Evolutionary conservation across 2,113 vertebrate species (phyloP), one percentile per base, ranked within the genome.

Genomic region (Carollia perspicillata): DNA sequence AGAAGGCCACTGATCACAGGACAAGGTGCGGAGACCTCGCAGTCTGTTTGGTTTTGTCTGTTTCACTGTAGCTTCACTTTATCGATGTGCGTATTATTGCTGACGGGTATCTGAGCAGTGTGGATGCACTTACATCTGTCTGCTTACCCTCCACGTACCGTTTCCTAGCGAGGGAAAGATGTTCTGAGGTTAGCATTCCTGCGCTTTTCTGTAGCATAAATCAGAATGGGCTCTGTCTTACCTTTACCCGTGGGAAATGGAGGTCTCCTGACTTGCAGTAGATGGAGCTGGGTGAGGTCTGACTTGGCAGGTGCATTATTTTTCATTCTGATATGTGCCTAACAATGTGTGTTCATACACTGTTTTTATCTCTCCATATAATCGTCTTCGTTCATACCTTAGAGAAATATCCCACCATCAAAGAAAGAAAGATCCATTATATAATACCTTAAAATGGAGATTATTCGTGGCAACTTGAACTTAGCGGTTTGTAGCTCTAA

Each of bases 11-110:
- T 55, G 96, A 97, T 77, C 23, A 93, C 11, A 65, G 87, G 33
- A 96, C 77, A 85, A 99, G 97, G 98, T 99, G 98, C 97, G 95
- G 37, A 84, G 37, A 85, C 3, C 93, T 84, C 17, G 5, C 18
- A 4, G 30, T 78, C 37, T 79, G 0, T 60, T 75, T 74, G 40
- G 1, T 65, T 94, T 88, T 63, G 42, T 75, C 55, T 84, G 33
- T n/a, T 79, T 75, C 23, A 47, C 30, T 66, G 7, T n/a, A 11
- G 33, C 37, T 93, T 86, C 63, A n/a, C 17, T 75, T 94, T 44
- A 33, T 35, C 94, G 30, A 23, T n/a, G 5, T 80, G 42, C 28
- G 1, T 86, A 5, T 66, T 26, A 74, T 65, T 94, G 79, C 71
- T 65, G 35, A 26, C 85, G 9, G 69, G 12, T 35, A 20, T 49